Percentiles rank a stretch among this genome's conserved stretches.
Conservation (phyloP, 2,888 invertebrate species). For the Pandemis cinnamomeana region DNA sequence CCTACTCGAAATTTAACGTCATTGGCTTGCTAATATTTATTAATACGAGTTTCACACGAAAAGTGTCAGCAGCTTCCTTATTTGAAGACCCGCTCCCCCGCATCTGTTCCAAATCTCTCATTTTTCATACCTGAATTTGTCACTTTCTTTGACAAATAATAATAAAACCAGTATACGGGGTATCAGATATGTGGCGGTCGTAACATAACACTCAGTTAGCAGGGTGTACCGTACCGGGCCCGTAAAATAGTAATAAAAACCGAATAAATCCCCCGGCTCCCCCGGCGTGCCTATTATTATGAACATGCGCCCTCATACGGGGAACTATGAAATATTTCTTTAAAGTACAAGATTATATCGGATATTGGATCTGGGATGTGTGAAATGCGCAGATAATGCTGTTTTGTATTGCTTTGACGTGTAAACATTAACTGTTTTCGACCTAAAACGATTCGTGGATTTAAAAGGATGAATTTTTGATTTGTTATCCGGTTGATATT, state of each 20-base stretch:
- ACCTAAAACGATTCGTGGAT: background rate
- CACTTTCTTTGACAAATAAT: constrained; percentile 41
- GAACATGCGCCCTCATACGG: constrained; percentile 58
- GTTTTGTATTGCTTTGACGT: background rate
- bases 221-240: constrained; percentile 60
- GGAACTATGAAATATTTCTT: constrained; percentile 77
- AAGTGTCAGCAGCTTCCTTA: background rate
- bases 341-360: constrained; percentile 41
- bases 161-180: constrained; percentile 37
- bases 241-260: constrained; percentile 83
- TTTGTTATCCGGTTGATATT: too few relatives aligned
- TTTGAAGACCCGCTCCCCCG: constrained; percentile 2
- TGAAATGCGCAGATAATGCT: constrained; percentile 20
- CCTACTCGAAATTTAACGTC: background rate
- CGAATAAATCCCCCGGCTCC: constrained; percentile 75
- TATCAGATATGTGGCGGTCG: constrained; percentile 51
- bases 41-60: background rate
- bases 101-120: constrained; percentile 29
- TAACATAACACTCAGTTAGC: constrained; percentile 66
- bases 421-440: background rate
- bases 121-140: constrained; percentile 41
- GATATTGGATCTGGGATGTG: constrained; percentile 37
- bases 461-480: background rate
- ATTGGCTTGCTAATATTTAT: background rate
- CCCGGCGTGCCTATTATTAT: constrained; percentile 71